phyloP scores from a whole-genome alignment of 2,113 vertebrate species.

The Hyla sarda region DNA sequence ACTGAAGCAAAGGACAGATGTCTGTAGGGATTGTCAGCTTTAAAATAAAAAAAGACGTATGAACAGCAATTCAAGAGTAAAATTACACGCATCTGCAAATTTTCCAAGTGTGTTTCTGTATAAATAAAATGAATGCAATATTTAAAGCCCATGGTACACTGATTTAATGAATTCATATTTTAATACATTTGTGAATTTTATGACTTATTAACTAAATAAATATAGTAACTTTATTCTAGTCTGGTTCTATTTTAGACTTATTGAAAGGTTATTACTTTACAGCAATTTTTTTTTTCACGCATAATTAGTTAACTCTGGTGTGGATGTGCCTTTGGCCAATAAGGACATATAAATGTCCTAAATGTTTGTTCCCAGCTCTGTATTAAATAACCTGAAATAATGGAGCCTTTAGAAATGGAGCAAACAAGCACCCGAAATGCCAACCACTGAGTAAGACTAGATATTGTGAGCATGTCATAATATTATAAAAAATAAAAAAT shows the following conservation, averaged over 20 bases:
- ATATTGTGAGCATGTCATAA: neutral
- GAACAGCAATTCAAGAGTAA: conserved; percentile 32
- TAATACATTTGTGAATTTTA: neutral
- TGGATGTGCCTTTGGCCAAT: conserved; percentile 42
- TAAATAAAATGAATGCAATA: conserved; percentile 39
- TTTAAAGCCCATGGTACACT: conserved; percentile 7
- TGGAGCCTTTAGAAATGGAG: conserved; percentile 21
- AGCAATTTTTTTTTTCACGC: conserved; percentile 34
- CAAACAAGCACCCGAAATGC: conserved; percentile 40
- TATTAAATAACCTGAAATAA: conserved; percentile 53
- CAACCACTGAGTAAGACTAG: conserved; percentile 6
- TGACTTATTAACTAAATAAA: neutral
- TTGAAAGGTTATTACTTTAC: conserved; percentile 9
- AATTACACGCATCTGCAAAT: conserved; percentile 28
- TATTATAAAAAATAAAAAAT: too few relatives aligned
- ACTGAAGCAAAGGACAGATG: conserved; percentile 40
- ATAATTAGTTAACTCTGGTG: conserved; percentile 47
- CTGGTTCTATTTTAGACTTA: neutral
- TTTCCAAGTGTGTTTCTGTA: conserved; percentile 14
- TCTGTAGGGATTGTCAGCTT: conserved; percentile 47
- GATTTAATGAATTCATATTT: neutral
- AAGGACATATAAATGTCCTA: conserved; percentile 51
- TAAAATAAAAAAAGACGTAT: conserved; percentile 32
- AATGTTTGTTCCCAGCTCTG: conserved; percentile 39
- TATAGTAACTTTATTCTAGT: neutral